A percentile compares a stretch with the other conserved stretches of the same genome.
phyloP scores from a whole-genome alignment of 1,140 invertebrate species.

The Pemphigus obesinymphae region DNA sequence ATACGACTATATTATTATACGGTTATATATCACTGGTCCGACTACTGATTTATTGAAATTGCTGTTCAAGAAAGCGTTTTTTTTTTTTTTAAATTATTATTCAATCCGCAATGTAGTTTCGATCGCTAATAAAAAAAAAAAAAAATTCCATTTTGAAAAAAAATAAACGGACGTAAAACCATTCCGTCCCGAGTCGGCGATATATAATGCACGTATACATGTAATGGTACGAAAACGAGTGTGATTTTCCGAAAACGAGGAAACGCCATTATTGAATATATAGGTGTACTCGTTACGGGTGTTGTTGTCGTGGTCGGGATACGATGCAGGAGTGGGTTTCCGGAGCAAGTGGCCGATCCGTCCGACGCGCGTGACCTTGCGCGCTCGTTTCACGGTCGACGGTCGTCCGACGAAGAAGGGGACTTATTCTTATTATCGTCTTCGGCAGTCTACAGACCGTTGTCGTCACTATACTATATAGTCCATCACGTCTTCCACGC shows the following conservation, averaged over 20 bases:
- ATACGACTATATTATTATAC: too few relatives aligned
- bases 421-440: background rate
- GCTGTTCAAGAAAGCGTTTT: too few relatives aligned
- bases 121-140: too few relatives aligned
- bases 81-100: too few relatives aligned
- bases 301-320: background rate
- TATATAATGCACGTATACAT: background rate
- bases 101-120: too few relatives aligned
- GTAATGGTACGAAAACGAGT: background rate
- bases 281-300: background rate
- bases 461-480: too few relatives aligned
- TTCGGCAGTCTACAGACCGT: background rate
- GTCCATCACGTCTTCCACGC: too few relatives aligned
- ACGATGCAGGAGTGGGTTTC: background rate
- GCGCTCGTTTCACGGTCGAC: constrained; percentile 7
- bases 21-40: too few relatives aligned
- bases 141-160: too few relatives aligned
- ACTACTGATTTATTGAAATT: too few relatives aligned
- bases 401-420: background rate
- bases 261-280: background rate
- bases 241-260: background rate
- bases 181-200: too few relatives aligned
- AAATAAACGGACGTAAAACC: too few relatives aligned
- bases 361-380: background rate
- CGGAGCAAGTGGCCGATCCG: background rate